A percentile compares a stretch with the other conserved stretches of the same genome.
Evolutionary conservation across 2,113 vertebrate species (phyloP).

Genomic region (Saguinus midas): DNA sequence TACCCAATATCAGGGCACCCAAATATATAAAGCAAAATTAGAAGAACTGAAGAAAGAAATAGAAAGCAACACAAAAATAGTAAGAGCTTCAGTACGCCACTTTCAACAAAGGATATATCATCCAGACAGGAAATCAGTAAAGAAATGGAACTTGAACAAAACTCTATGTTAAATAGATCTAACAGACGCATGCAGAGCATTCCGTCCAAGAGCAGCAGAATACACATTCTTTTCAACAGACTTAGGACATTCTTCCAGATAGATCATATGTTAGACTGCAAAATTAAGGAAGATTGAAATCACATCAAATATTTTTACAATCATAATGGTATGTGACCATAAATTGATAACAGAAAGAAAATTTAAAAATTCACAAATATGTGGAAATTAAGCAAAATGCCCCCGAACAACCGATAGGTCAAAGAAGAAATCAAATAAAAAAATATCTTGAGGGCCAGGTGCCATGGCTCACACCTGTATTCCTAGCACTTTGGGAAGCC

Average conservation of each 20-base stretch:
- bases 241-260: not conserved
- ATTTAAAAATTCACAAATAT: not conserved
- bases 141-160: not conserved
- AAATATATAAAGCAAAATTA: not conserved
- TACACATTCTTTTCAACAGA: not conserved
- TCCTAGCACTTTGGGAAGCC: too few relatives aligned
- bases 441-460: not conserved
- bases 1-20: not conserved
- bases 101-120: not conserved
- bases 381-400: not conserved
- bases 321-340: not conserved
- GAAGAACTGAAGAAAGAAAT: not conserved
- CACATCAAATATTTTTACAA: not conserved
- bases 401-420: not conserved
- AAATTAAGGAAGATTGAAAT: not conserved
- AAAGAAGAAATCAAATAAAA: not conserved
- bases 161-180: not conserved
- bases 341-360: not conserved
- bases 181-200: not conserved
- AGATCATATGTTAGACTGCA: not conserved
- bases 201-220: not conserved
- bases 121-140: not conserved
- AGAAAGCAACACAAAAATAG: not conserved
- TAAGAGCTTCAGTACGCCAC: not conserved
- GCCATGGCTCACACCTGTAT: too few relatives aligned